Base-by-base conservation (phyloP, 2,888 invertebrate genomes). In the Cryptophagus acutangulus region DNA sequence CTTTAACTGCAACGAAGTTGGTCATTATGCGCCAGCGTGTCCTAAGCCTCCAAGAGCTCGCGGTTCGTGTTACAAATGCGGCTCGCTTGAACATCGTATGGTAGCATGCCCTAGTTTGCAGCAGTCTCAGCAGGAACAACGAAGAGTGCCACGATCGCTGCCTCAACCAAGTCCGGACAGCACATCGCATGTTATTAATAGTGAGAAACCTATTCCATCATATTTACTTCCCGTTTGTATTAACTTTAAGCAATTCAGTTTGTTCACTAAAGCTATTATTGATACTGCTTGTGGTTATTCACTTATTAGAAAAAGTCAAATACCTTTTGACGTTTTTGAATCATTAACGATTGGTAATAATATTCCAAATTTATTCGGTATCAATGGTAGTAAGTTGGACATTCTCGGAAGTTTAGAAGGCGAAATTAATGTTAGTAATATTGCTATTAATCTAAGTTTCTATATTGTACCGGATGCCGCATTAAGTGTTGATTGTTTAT, bases 21-120 rank as follows among this genome's bases (percentile, higher is more conserved):
- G 34, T 15, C 38, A 37, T 15, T 14, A n/a, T 12, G 5, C 38
- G 4, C 8, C 14, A 8, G 15, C 29, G 10, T 37, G 38, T 37
- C 12, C n/a, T 6, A 36, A 14, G n/a, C 38, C 34, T 4, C 35
- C 35, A 14, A 9, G 38, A 15, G 36, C 28, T n/a, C 33, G 38
- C 8, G 38, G 38, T 6, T 12, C 12, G 9, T 37, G 38, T 36
- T 37, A 33, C 15, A 13, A 36, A 15, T 20, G 24, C n/a, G 24
- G 24, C 24, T 20, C 24, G n/a, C 6, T 20, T 6, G 24, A 20
- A 8, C 24, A 20, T 20, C 24, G 24, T 20, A 20, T 8, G 24
- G n/a, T 6, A n/a, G 24, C 6, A 8, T 20, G 24, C n/a, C 24
- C 24, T 8, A 20, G 6, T 8, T n/a, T 20, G 6, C 24, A 20